Conservation (phyloP, 2,113 vertebrate genomes). For the Brachypteracias leptosomus region DNA sequence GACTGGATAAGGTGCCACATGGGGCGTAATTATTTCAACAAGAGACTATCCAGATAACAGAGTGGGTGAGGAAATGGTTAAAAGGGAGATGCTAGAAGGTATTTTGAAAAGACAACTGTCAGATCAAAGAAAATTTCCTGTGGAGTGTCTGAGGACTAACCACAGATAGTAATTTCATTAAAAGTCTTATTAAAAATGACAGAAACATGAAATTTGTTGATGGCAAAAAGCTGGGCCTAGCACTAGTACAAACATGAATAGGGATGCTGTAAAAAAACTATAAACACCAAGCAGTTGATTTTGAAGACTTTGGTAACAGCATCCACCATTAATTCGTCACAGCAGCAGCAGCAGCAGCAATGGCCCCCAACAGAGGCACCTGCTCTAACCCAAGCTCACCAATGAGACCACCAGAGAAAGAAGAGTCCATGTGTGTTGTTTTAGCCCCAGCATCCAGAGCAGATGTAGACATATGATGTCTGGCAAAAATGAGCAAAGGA, state of each 20-base stretch:
- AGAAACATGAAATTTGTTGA: background rate
- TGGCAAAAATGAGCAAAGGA: background rate
- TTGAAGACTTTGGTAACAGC: background rate
- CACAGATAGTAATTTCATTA: background rate
- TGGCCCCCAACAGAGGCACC: background rate
- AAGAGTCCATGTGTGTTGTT: background rate
- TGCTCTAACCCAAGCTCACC: accelerated
- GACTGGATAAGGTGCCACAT: background rate
- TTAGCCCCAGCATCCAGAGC: background rate
- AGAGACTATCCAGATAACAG: accelerated
- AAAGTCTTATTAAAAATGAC: background rate
- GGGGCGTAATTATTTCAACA: background rate
- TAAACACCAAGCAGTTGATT: background rate
- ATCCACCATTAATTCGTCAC: background rate
- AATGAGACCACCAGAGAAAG: background rate
- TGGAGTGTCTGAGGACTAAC: background rate
- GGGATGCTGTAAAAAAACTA: background rate
- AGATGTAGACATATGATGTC: background rate
- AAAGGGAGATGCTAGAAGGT: background rate
- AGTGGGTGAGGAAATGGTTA: background rate
- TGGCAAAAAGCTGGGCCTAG: background rate
- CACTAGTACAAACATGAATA: background rate
- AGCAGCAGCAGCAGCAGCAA: too few species aligned
- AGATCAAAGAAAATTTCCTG: background rate
- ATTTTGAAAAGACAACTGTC: background rate